Conservation (phyloP, 2,888 invertebrate genomes). For the Litoditis marina region DNA sequence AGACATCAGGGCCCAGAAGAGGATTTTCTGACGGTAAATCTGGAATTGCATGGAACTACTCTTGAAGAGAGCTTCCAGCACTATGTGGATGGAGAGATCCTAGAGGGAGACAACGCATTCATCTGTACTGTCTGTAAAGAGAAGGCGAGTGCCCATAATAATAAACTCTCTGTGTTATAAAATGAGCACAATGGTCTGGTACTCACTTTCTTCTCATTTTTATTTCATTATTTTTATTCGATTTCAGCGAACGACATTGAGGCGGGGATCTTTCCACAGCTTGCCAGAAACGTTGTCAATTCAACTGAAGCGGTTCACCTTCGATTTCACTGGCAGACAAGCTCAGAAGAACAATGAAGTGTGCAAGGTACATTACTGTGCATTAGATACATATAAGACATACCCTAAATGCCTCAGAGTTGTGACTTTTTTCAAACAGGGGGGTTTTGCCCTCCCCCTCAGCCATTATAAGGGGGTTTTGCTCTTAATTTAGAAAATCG, state of each 20-base stretch:
- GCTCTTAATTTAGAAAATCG: too few species aligned
- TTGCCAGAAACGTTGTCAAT: constrained; percentile 66
- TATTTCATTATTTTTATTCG: neutral
- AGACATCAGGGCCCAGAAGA: constrained; percentile 33
- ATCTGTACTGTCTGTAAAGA: constrained; percentile 67
- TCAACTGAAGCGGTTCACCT: constrained; percentile 67
- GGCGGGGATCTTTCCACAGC: constrained; percentile 66
- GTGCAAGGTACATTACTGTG: constrained; percentile 60
- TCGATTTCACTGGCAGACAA: constrained; percentile 67
- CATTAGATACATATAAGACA: too few species aligned
- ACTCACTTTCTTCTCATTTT: too few species aligned
- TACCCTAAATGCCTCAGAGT: too few species aligned
- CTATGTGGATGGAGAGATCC: constrained; percentile 67
- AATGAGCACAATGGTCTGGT: too few species aligned
- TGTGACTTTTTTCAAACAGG: too few species aligned
- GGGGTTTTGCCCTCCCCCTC: too few species aligned
- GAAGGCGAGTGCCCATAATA: constrained; percentile 62
- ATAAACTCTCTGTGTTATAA: too few species aligned
- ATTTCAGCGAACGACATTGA: constrained; percentile 65
- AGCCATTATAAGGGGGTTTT: too few species aligned
- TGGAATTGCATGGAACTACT: constrained; percentile 31
- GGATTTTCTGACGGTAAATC: constrained; percentile 27
- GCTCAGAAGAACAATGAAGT: constrained; percentile 67
- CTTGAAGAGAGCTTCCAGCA: constrained; percentile 62
- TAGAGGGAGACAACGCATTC: constrained; percentile 68